Evolutionary conservation across 2,797 vertebrate genomes (phyloP).

Genomic region (Sorex maritimensis): DNA sequence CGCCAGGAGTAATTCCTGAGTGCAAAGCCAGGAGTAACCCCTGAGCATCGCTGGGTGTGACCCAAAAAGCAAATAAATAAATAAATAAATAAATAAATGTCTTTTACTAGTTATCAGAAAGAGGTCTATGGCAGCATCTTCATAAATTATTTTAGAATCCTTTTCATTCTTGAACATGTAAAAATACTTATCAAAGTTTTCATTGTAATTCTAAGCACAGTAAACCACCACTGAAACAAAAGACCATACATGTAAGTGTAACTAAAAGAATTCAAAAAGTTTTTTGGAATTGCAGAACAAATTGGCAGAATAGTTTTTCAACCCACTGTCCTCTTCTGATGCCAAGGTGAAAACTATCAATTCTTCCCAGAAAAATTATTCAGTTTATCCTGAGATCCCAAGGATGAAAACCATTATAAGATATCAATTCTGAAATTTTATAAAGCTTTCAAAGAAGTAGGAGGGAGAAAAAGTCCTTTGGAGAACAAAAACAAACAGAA

Average conservation of each 20-base stretch:
- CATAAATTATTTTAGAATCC: slow-evolving; percentile 44
- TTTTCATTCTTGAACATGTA: slow-evolving; percentile 55
- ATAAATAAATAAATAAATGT: neutral
- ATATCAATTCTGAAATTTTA: neutral
- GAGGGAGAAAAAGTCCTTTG: neutral
- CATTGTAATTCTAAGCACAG: slow-evolving; percentile 59
- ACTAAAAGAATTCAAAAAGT: neutral
- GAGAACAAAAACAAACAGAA: slow-evolving; percentile 42
- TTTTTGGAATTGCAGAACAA: slow-evolving; percentile 2
- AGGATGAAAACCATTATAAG: slow-evolving; percentile 43
- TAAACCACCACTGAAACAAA: neutral
- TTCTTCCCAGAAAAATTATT: slow-evolving; percentile 4
- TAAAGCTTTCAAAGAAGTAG: slow-evolving; percentile 64
- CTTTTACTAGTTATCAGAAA: slow-evolving; percentile 40
- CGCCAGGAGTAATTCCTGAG: too few species aligned
- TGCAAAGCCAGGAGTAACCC: too few species aligned
- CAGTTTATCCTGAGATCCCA: neutral
- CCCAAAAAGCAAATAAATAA: too few species aligned
- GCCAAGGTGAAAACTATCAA: slow-evolving; percentile 66
- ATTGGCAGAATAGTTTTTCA: neutral
- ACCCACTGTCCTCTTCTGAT: slow-evolving; percentile 23
- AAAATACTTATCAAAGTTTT: slow-evolving; percentile 59
- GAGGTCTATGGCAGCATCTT: slow-evolving; percentile 5
- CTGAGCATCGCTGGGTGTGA: too few species aligned
- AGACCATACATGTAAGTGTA: slow-evolving; percentile 27